Conservation (phyloP, 2,888 invertebrate genomes). For the Zeuzera pyrina region DNA sequence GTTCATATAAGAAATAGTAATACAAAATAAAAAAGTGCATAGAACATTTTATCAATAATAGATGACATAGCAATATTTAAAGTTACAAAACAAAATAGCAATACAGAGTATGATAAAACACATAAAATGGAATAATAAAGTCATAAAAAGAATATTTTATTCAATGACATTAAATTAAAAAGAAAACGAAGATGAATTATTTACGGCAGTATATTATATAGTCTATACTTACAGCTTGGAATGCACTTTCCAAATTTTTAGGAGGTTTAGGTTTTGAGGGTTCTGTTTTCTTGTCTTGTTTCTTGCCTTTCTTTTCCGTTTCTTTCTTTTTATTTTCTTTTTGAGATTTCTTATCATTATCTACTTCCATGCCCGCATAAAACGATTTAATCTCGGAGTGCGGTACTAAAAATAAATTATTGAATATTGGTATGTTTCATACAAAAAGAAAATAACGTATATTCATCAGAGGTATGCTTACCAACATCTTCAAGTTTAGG, state of each 20-base stretch:
- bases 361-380: conserved; percentile 75
- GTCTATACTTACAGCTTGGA: conserved; percentile 72
- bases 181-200: too few relatives aligned
- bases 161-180: too few relatives aligned
- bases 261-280: conserved; percentile 75
- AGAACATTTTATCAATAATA: too few relatives aligned
- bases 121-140: too few relatives aligned
- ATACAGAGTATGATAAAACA: too few relatives aligned
- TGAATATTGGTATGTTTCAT: conserved; percentile 14
- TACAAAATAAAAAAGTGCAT: too few relatives aligned
- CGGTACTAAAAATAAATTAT: conserved; percentile 67
- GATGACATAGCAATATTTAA: too few relatives aligned
- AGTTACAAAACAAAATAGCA: too few relatives aligned
- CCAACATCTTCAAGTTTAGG: conserved; percentile 84
- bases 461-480: conserved; percentile 61
- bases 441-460: conserved; percentile 8
- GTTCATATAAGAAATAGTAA: too few relatives aligned
- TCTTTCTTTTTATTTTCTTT: conserved; percentile 66
- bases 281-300: conserved; percentile 67
- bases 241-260: conserved; percentile 76
- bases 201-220: too few relatives aligned
- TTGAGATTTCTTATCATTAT: conserved; percentile 72
- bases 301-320: conserved; percentile 41
- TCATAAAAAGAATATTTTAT: too few relatives aligned
- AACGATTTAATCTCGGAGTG: conserved; percentile 79